Conservation (phyloP, 2,797 vertebrate genomes). For the Philypnodon macrostomus region DNA sequence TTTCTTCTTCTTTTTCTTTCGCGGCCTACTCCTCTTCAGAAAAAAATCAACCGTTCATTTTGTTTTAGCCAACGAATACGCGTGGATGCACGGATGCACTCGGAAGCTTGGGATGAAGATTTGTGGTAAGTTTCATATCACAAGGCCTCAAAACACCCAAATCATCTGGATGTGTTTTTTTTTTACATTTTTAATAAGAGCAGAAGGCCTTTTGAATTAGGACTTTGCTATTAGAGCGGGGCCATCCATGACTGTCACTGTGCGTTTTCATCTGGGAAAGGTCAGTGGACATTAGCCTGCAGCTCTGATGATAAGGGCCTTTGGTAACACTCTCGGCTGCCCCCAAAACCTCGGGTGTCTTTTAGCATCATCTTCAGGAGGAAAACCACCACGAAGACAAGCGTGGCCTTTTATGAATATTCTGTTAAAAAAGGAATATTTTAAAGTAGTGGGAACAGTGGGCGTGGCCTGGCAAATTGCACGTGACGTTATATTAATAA, state of each 20-base stretch:
- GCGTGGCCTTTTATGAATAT: neutral
- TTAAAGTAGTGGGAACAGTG: neutral
- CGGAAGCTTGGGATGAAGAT: slow-evolving; percentile 98
- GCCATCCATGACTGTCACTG: slow-evolving; percentile 54
- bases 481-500: no score
- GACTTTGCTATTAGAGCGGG: slow-evolving; percentile 30
- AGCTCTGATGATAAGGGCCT: slow-evolving; percentile 42
- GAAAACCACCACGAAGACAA: slow-evolving; percentile 25
- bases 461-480: neutral
- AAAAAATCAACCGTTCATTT: slow-evolving; percentile 68
- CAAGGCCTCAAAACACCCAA: neutral
- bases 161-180: no score
- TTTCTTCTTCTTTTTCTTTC: slow-evolving; percentile 3
- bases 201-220: slow-evolving; percentile 41
- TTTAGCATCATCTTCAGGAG: slow-evolving; percentile 29
- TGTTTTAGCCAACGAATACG: slow-evolving; percentile 86
- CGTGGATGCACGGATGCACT: slow-evolving; percentile 97
- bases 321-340: slow-evolving; percentile 12
- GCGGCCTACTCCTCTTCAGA: slow-evolving; percentile 24
- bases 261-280: slow-evolving; percentile 66
- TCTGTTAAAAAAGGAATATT: neutral
- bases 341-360: slow-evolving; percentile 38
- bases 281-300: slow-evolving; percentile 70
- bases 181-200: neutral
- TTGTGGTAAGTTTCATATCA: slow-evolving; percentile 93